These are phyloP conservation scores for Eubucco bourcierii DNA, from an alignment of 2,113 vertebrate genomes.

Conservation along the genomic window DNA sequence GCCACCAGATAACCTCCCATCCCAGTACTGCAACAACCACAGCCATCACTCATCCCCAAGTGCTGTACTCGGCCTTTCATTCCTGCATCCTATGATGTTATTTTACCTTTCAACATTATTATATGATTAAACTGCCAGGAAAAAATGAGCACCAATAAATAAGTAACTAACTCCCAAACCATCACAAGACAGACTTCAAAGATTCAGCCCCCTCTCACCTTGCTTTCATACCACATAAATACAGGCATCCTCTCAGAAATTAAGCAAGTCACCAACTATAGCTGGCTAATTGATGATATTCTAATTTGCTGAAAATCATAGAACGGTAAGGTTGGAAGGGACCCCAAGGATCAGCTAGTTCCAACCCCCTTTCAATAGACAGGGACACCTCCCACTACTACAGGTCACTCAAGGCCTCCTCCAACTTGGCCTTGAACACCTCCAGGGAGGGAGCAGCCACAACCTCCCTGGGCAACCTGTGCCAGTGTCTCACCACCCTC, in stretches of 20 bases:
- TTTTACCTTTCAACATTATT: background rate
- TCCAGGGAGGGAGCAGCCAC: too few relatives aligned
- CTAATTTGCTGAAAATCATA: conserved; percentile 60
- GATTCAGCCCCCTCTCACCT: background rate
- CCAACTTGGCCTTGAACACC: too few relatives aligned
- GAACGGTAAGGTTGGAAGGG: too few relatives aligned
- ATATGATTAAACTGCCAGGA: background rate
- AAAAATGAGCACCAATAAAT: background rate
- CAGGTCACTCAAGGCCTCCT: too few relatives aligned
- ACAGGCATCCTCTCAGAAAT: background rate
- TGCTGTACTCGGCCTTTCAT: background rate
- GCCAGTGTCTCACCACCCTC: too few relatives aligned
- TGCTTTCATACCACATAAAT: background rate
- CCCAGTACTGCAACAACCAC: background rate
- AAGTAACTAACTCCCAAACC: too few relatives aligned
- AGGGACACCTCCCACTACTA: too few relatives aligned
- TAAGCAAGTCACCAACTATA: background rate
- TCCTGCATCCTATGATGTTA: background rate
- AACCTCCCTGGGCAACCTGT: too few relatives aligned
- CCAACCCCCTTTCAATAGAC: too few relatives aligned
- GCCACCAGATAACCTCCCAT: background rate
- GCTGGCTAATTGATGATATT: conserved; percentile 32
- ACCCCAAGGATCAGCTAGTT: too few relatives aligned
- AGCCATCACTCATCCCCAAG: background rate
- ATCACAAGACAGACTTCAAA: background rate